phyloP scores from a whole-genome alignment of 2,888 invertebrate genomes.

The Ophion ellenae region DNA sequence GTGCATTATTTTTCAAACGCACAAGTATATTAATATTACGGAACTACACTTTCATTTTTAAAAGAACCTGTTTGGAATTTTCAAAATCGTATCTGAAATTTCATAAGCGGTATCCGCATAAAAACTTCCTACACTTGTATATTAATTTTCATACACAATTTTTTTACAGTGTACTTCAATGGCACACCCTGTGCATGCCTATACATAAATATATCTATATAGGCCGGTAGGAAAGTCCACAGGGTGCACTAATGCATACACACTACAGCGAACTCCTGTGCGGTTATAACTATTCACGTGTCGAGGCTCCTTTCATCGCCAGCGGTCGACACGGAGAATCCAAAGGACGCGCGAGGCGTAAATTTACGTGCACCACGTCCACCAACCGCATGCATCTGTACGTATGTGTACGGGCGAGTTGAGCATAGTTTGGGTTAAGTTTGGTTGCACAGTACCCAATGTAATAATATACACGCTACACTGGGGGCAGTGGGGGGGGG shows the following conservation, averaged over 20 bases:
- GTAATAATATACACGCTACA: constrained; percentile 58
- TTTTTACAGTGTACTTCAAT: too few relatives aligned
- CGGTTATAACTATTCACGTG: constrained; percentile 64
- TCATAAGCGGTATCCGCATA: too few relatives aligned
- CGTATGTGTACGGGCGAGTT: not conserved
- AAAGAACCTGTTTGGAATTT: too few relatives aligned
- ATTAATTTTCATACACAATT: too few relatives aligned
- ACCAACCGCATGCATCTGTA: constrained; percentile 34
- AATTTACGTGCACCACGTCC: constrained; percentile 47
- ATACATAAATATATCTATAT: not conserved
- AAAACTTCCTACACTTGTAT: too few relatives aligned
- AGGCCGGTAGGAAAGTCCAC: constrained; percentile 12
- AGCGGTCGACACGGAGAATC: constrained; percentile 48
- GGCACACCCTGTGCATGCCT: too few relatives aligned
- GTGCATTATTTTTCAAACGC: too few relatives aligned
- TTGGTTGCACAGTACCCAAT: constrained; percentile 44
- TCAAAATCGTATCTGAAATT: too few relatives aligned
- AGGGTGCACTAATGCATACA: constrained; percentile 50
- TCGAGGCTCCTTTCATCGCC: constrained; percentile 46
- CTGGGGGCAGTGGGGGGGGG: not conserved
- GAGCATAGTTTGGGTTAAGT: constrained; percentile 30
- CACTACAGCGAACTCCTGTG: constrained; percentile 18
- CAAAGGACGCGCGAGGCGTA: constrained; percentile 59
- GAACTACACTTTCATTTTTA: too few relatives aligned
- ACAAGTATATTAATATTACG: too few relatives aligned